Evolutionary conservation across 2,113 vertebrate genomes (phyloP).

Genomic region (Proterorhinus semilunaris): DNA sequence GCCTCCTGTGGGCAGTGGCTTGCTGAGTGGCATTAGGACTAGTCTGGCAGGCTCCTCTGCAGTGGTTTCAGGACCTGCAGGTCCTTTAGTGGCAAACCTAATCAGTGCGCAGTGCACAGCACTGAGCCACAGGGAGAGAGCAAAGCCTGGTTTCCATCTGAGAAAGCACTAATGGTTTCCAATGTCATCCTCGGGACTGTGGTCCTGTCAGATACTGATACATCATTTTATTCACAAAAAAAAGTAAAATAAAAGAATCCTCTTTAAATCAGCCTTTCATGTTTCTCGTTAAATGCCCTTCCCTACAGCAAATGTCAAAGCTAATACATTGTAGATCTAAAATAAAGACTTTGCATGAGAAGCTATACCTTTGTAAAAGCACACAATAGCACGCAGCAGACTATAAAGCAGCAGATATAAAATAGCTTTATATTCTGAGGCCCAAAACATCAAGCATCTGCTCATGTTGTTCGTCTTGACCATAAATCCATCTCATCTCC

Average conservation of each 20-base stretch:
- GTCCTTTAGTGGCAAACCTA: conserved; percentile 46
- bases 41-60: not conserved
- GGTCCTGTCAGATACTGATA: conserved; percentile 33
- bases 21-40: conserved; percentile 17
- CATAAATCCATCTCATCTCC: not conserved
- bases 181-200: conserved; percentile 34
- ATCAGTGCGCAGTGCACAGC: conserved; percentile 46
- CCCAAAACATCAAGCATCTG: conserved; percentile 20
- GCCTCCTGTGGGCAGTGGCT: conserved; percentile 18
- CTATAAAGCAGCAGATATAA: conserved; percentile 51
- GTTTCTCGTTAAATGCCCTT: conserved; percentile 24
- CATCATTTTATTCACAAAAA: conserved; percentile 37
- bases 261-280: conserved; percentile 34
- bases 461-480: not conserved
- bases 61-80: conserved; percentile 18
- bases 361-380: conserved; percentile 13
- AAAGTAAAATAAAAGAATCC: conserved; percentile 18
- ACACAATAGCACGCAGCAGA: conserved; percentile 11
- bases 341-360: conserved; percentile 15
- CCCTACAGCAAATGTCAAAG: conserved; percentile 31
- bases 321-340: conserved; percentile 38
- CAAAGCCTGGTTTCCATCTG: conserved; percentile 60
- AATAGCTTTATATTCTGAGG: conserved; percentile 27
- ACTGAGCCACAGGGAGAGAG: conserved; percentile 22
- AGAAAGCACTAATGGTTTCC: conserved; percentile 50